Evolutionary conservation across 2,797 vertebrate genomes (phyloP).

Genomic region (Mormyrus proboscirostris): DNA sequence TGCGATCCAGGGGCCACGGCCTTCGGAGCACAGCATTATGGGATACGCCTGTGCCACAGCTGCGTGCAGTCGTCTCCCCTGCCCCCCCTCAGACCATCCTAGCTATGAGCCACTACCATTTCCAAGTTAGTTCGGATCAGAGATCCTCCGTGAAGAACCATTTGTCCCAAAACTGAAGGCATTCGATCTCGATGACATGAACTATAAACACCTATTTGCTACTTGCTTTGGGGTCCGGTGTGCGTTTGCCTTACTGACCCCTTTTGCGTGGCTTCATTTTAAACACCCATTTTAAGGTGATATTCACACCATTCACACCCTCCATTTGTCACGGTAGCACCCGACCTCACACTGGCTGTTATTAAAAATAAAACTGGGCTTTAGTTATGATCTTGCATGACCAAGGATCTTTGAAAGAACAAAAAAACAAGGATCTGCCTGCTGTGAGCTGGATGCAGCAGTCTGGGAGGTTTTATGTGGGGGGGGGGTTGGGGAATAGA

Average conservation of each 20-base stretch:
- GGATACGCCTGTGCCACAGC: not conserved
- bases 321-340: not conserved
- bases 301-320: not conserved
- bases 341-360: not conserved
- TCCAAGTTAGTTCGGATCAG: not conserved
- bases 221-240: not conserved
- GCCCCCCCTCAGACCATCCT: not conserved
- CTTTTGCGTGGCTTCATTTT: not conserved
- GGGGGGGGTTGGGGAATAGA: constrained; percentile 6
- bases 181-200: not conserved
- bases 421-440: constrained; percentile 59
- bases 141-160: not conserved
- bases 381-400: constrained; percentile 51
- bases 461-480: constrained; percentile 44
- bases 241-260: not conserved
- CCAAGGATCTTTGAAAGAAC: constrained; percentile 56
- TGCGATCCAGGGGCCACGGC: constrained; percentile 48
- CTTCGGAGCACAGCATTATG: constrained; percentile 24
- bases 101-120: not conserved
- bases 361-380: constrained; percentile 19
- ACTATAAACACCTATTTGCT: not conserved
- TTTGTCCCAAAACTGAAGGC: not conserved
- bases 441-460: constrained; percentile 60
- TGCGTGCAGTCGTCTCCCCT: not conserved
- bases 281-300: not conserved